phyloP scores from a whole-genome alignment of 2,797 vertebrate genomes.

The Cheirogaleus major region DNA sequence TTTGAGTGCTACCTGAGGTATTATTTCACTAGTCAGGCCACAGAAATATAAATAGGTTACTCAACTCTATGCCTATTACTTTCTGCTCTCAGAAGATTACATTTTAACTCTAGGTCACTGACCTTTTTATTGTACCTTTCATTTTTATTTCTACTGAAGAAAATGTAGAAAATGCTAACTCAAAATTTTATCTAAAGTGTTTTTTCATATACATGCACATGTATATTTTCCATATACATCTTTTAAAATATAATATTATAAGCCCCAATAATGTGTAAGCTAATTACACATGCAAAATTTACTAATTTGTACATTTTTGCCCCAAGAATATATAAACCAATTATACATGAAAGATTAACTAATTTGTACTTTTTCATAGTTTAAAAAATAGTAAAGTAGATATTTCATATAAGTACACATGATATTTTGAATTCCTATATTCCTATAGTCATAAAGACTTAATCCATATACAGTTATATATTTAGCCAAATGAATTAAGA shows the following conservation, averaged over 20 bases:
- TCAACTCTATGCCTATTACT: not conserved
- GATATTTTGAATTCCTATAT: not conserved
- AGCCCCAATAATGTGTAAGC: not conserved
- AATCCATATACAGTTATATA: not conserved
- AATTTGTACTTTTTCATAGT: not conserved
- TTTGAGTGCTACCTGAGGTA: not conserved
- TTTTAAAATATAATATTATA: not conserved
- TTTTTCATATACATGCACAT: not conserved
- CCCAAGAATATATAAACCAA: not conserved
- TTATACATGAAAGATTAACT: not conserved
- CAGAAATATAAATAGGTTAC: not conserved
- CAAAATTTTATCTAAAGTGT: not conserved
- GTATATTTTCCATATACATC: not conserved
- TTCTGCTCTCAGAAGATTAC: not conserved
- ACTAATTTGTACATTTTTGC: not conserved
- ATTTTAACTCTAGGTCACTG: conserved; percentile 10
- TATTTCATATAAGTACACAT: not conserved
- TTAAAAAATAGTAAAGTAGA: not conserved
- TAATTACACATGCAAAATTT: not conserved
- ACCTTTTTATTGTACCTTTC: not conserved
- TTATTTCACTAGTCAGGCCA: not conserved
- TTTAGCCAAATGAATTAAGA: not conserved
- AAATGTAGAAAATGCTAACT: not conserved
- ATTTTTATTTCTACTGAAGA: not conserved
- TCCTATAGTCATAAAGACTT: not conserved